A percentile compares a stretch with the other conserved stretches of the same genome.
These are phyloP conservation scores for Ifrita kowaldi DNA, from an alignment of 2,113 vertebrate genomes.

Conservation along the genomic window DNA sequence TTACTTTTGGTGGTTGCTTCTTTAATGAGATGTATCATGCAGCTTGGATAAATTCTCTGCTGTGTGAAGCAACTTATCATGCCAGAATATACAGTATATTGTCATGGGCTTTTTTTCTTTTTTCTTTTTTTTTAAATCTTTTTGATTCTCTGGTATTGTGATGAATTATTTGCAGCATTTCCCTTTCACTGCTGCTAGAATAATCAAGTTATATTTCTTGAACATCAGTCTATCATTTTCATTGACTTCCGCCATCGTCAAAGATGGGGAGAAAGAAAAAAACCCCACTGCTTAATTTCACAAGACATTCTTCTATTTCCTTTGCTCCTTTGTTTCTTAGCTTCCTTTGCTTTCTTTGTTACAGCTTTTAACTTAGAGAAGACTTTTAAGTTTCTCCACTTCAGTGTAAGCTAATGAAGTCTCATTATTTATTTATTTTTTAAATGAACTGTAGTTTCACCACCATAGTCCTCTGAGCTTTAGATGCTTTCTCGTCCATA, in stretches of 20 bases:
- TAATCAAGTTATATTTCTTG: constrained; percentile 65
- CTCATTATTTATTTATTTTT: constrained; percentile 61
- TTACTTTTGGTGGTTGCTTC: constrained; percentile 65
- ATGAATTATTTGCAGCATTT: constrained; percentile 70
- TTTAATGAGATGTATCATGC: constrained; percentile 66
- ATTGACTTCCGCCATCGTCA: constrained; percentile 37
- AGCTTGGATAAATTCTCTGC: constrained; percentile 64
- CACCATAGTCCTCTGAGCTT: constrained; percentile 17
- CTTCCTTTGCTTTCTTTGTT: constrained; percentile 49
- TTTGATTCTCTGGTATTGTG: constrained; percentile 58
- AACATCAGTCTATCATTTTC: constrained; percentile 63
- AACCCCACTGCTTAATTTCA: constrained; percentile 52
- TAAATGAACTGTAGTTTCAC: constrained; percentile 46
- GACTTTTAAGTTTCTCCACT: constrained; percentile 48
- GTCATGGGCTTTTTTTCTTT: constrained; percentile 53
- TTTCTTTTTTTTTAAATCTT: neutral
- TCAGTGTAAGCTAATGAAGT: constrained; percentile 58
- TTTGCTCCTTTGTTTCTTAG: constrained; percentile 51
- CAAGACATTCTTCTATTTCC: constrained; percentile 37
- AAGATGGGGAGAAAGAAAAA: neutral
- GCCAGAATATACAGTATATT: constrained; percentile 65
- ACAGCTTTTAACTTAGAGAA: constrained; percentile 56
- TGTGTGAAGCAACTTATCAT: constrained; percentile 57
- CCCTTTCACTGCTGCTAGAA: constrained; percentile 53
- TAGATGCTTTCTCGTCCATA: neutral